Base-by-base conservation (phyloP, 2,888 invertebrate genomes). In the Anthrax anthrax region DNA sequence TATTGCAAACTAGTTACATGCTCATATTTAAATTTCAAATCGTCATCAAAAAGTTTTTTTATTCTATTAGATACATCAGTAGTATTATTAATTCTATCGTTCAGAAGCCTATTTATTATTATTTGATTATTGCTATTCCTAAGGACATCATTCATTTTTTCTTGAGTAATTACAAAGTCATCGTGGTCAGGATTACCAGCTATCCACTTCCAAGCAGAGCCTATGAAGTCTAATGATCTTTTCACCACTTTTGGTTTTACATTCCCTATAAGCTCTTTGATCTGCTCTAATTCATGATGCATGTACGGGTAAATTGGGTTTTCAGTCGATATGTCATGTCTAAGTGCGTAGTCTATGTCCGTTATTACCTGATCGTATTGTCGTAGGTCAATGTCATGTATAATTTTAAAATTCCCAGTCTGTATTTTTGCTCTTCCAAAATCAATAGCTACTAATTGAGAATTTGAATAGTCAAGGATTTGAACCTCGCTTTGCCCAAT, bases 11-110 rank as follows among this genome's bases (percentile, higher is more conserved):
- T 38, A 34, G 29, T 27, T 23, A 37, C 23, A 29, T 42, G 16
- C 34, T 39, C 27, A 13, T 42, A 38, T 13, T 19, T 17, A 9
- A 42, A 18, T 14, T 9, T 13, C 13, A 32, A 34, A 17, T 42
- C 18, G 6, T 42, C 36, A 19, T 34, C 29, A 18, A 42, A 18
- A 17, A 39, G 16, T 42, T 42, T 46, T 23, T 29, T 4, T 8
- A 42, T 42, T 39, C 17, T 18, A 23, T 46, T 46, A 16, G 32
- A 40, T 29, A 46, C 12, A 3, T 40, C 18, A 18, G 46, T 46
- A 12, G 42, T 37, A 32, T 46, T 42, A 42, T 46, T 46, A 13
- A 46, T 42, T 34, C 46, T 46, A 8, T 46, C 46, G 16, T 42
- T 42, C 32, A 42, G 42, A 6, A 46, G 18, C 23, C 41, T 16